phyloP scores from a whole-genome alignment of 2,797 vertebrate species.

The Hyperoplus immaculatus region DNA sequence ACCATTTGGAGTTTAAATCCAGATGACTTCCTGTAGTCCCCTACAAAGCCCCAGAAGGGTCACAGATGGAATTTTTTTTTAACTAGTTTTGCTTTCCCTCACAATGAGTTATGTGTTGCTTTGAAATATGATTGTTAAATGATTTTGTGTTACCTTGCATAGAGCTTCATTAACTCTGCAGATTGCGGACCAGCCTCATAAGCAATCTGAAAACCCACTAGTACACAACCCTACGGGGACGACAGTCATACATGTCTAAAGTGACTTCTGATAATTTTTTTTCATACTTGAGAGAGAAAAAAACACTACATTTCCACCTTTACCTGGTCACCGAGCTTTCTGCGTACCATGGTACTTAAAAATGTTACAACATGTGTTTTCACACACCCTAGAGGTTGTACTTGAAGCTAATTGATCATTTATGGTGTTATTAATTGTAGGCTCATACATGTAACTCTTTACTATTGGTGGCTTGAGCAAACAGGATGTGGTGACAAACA shows the following conservation, averaged over 20 bases:
- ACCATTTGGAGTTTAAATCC: slow-evolving; percentile 1
- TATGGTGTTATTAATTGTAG: neutral
- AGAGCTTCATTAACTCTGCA: neutral
- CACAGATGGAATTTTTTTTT: neutral
- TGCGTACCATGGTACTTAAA: too few relatives aligned
- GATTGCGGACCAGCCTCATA: too few relatives aligned
- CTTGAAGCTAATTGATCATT: neutral
- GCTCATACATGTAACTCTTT: neutral
- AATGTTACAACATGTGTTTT: neutral
- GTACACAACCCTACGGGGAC: too few relatives aligned
- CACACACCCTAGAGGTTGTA: neutral
- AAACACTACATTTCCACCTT: too few relatives aligned
- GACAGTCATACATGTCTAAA: too few relatives aligned
- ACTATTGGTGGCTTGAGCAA: neutral
- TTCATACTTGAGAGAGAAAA: too few relatives aligned
- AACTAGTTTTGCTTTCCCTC: neutral
- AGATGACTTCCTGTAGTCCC: slow-evolving; percentile 1
- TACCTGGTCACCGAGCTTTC: too few relatives aligned
- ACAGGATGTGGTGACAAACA: slow-evolving; percentile 16
- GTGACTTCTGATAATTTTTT: too few relatives aligned
- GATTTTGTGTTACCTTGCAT: too few relatives aligned
- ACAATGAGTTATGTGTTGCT: neutral
- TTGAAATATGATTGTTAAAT: neutral
- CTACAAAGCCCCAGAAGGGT: neutral
- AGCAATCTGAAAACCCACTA: too few relatives aligned